phyloP scores from a whole-genome alignment of 2,113 vertebrate genomes.

The Elgaria multicarinata region DNA sequence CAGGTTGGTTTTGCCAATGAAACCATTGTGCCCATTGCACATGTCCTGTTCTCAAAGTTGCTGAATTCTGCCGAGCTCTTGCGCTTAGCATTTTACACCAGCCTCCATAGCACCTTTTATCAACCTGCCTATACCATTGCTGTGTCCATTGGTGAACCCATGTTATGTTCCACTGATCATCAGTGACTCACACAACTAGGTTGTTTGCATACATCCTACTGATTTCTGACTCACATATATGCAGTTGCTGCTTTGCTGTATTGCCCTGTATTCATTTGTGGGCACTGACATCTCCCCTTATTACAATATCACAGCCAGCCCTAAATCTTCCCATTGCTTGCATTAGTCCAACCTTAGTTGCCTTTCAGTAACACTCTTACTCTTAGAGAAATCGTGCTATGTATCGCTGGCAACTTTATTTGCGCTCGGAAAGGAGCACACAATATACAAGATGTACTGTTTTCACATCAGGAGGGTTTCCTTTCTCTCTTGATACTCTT shows the following conservation, averaged over 20 bases:
- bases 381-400: neutral
- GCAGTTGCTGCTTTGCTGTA: neutral
- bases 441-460: neutral
- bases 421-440: neutral
- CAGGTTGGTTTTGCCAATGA: neutral
- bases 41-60: slow-evolving; percentile 3
- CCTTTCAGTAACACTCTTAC: neutral
- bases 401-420: neutral
- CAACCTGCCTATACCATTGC: slow-evolving; percentile 22
- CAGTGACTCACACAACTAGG: neutral
- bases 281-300: neutral
- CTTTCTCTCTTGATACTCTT: neutral
- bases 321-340: neutral
- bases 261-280: neutral
- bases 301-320: neutral
- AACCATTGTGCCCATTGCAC: neutral
- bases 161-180: slow-evolving; percentile 17
- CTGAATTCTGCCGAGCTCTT: neutral
- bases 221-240: neutral
- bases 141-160: slow-evolving; percentile 14
- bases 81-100: slow-evolving; percentile 32
- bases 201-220: neutral
- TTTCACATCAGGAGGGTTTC: neutral
- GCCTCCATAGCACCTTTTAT: slow-evolving; percentile 35
- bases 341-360: neutral